Base-by-base conservation (phyloP, 2,888 invertebrate species). In the Listrodromus nycthemerus region DNA sequence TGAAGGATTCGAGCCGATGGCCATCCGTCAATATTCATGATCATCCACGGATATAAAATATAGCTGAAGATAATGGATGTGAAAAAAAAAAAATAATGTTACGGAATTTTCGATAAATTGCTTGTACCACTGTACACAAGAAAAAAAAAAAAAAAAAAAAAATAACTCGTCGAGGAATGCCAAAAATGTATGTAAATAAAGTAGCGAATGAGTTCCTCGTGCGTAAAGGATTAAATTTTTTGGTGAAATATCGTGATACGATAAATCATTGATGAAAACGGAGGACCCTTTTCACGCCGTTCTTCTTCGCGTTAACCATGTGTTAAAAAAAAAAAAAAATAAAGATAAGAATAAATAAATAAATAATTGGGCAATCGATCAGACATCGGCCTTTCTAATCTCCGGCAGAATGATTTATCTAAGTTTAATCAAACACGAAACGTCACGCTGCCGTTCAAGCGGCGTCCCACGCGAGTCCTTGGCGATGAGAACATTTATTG, bases 401-500 rank as follows among this genome's bases (percentile, higher is more conserved):
- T 55, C 6, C 2, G 24, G n/a, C n/a, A n/a, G n/a, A n/a, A 55
- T 55, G 24, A 55, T 24, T 55, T 55, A 24, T 55, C 55, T 55
- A 55, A 55, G 21, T 55, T 24, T 1, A 55, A 24, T 55, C 24
- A 55, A 21, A 55, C 21, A 55, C 55, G 55, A 55, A 55, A 21
- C 55, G 24, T 19, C 19, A 24, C 10, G 24, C 10, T 10, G 24
- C 19, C 55, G 55, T 55, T 21, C 21, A 21, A 4, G 10, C 21
- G 21, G 55, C n/a, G 24, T 50, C n/a, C 24, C 13, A 52, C 70
- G 19, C 24, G 21, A 55, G 58, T 41, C 55, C 55, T 73, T 73
- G 55, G 7, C 16, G 71, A 6, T n/a, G 16, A 73, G 24, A 27
- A 73, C 41, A 73, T 73, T 61, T 45, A 30, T 73, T 24, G 24